phyloP scores from a whole-genome alignment of 2,888 invertebrate genomes.

The Torymus aiolomorphi region DNA sequence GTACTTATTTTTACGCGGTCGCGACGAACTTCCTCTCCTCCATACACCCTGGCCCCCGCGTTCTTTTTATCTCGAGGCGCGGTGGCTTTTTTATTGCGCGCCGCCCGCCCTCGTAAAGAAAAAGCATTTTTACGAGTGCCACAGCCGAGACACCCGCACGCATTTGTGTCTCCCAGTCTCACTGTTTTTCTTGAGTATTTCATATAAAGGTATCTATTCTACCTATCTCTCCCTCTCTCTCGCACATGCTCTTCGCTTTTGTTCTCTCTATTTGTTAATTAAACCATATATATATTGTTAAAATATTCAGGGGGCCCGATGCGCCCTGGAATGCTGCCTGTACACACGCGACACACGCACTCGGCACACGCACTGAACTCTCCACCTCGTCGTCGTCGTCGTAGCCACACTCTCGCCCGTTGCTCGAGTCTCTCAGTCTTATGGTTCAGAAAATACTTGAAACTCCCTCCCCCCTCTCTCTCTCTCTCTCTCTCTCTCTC shows the following conservation, averaged over 20 bases:
- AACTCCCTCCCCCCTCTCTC: too few relatives aligned
- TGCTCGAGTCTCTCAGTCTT: constrained; percentile 45
- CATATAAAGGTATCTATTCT: background rate
- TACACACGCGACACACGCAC: background rate
- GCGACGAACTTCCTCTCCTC: constrained; percentile 26
- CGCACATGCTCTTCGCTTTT: background rate
- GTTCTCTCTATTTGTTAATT: constrained; percentile 26
- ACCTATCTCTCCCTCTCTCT: background rate
- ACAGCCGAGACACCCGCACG: background rate
- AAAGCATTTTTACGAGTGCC: constrained; percentile 36
- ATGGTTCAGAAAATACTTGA: constrained; percentile 46
- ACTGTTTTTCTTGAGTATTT: constrained; percentile 11
- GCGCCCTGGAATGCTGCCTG: constrained; percentile 40
- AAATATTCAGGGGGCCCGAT: background rate
- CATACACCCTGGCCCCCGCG: too few relatives aligned
- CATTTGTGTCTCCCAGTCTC: background rate
- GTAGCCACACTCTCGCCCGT: background rate
- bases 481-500: too few relatives aligned
- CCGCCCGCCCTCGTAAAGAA: constrained; percentile 18
- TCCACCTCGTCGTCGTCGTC: constrained; percentile 5
- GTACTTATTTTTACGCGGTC: constrained; percentile 28
- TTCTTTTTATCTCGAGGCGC: constrained; percentile 29
- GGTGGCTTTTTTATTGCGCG: constrained; percentile 43
- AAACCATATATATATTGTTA: constrained; percentile 14
- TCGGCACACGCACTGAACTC: constrained; percentile 20